Conservation (phyloP, 2,888 invertebrate species). For the Lasioglossum calceatum region DNA sequence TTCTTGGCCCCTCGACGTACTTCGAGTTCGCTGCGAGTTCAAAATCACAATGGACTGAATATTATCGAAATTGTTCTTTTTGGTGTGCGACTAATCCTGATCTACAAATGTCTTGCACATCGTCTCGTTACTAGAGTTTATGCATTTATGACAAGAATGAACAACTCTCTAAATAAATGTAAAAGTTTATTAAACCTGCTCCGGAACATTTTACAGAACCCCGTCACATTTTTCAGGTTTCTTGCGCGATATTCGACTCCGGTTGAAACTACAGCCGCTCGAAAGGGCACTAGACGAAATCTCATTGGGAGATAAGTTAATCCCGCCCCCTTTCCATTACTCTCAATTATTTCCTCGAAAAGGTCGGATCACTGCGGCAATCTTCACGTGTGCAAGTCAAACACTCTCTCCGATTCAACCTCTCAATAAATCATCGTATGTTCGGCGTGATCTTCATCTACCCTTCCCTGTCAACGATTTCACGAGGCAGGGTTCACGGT, state of each 20-base stretch:
- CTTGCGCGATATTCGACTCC: not conserved
- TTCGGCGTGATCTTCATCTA: slow-evolving; percentile 53
- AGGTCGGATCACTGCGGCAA: not conserved
- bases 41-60: not conserved
- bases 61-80: not conserved
- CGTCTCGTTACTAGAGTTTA: not conserved
- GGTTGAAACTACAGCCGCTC: not conserved
- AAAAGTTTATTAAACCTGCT: not conserved
- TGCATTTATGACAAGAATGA: not conserved
- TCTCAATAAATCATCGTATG: slow-evolving; percentile 49
- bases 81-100: not conserved
- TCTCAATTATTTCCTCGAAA: not conserved
- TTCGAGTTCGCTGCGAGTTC: not conserved
- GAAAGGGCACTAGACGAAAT: not conserved
- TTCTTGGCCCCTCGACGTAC: not conserved
- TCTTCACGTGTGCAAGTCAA: not conserved
- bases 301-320: not conserved
- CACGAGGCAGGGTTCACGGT: slow-evolving; percentile 21
- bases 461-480: slow-evolving; percentile 47
- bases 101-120: not conserved
- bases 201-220: not conserved
- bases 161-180: no score
- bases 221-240: not conserved
- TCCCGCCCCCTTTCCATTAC: not conserved
- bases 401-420: slow-evolving; percentile 6